These are phyloP conservation scores for Apeira syringaria DNA, from an alignment of 2,888 invertebrate species.

Conservation along the genomic window DNA sequence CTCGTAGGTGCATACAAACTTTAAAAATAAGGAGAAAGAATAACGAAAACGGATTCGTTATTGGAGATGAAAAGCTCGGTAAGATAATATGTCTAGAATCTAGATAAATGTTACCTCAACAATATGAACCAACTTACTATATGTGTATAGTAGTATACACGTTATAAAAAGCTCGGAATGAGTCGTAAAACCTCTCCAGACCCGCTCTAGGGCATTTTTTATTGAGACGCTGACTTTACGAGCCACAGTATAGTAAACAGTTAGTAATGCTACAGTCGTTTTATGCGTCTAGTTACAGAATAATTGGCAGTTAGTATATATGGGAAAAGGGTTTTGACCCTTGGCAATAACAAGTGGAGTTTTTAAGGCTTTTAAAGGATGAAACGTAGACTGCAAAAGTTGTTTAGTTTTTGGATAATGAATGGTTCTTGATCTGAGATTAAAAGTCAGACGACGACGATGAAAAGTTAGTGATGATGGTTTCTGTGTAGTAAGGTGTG, in stretches of 20 bases:
- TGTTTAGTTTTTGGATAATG: too few species aligned
- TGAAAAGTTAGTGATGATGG: too few species aligned
- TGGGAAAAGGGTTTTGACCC: slow-evolving; percentile 60
- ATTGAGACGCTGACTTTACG: slow-evolving; percentile 65
- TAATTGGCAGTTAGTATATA: slow-evolving; percentile 3
- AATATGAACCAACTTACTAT: not conserved
- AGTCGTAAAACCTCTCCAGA: slow-evolving; percentile 54
- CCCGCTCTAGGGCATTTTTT: slow-evolving; percentile 63
- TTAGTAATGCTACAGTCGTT: slow-evolving; percentile 3
- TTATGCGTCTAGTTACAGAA: slow-evolving; percentile 13
- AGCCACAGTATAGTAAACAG: slow-evolving; percentile 34
- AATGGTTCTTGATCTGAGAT: too few species aligned
- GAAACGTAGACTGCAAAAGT: not conserved
- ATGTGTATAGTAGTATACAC: slow-evolving; percentile 6
- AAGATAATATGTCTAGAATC: too few species aligned
- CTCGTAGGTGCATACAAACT: too few species aligned
- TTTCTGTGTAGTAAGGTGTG: too few species aligned
- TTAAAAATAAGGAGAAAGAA: too few species aligned
- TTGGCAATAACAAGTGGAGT: slow-evolving; percentile 45
- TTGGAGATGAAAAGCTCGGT: too few species aligned
- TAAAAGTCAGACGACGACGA: too few species aligned
- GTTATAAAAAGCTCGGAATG: slow-evolving; percentile 60
- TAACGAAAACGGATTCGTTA: too few species aligned
- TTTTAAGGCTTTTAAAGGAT: not conserved
- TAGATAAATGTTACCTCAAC: not conserved